phyloP scores from a whole-genome alignment of 2,888 invertebrate species.

The Dermolepida albohirtum region DNA sequence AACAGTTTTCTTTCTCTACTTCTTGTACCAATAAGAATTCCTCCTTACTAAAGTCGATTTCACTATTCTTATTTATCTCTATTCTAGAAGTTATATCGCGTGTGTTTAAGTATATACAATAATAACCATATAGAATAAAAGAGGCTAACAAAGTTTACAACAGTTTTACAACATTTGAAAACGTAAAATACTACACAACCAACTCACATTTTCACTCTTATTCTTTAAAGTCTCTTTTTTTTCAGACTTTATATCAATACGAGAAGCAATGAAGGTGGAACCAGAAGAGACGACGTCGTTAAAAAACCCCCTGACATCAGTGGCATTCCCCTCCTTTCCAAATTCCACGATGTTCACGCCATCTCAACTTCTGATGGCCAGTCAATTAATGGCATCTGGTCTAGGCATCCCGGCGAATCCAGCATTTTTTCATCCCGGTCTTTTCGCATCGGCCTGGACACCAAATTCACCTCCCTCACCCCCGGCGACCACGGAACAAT shows the following conservation, averaged over 20 bases:
- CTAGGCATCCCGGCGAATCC: constrained; percentile 70
- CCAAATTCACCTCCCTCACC: constrained; percentile 67
- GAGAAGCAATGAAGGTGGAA: constrained; percentile 66
- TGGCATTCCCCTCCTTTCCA: constrained; percentile 68
- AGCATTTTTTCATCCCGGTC: constrained; percentile 73
- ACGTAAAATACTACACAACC: too few relatives aligned
- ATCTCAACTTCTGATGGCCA: constrained; percentile 67
- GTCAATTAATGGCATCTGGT: constrained; percentile 69
- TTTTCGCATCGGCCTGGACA: constrained; percentile 68
- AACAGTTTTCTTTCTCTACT: too few relatives aligned
- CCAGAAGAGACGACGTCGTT: constrained; percentile 70
- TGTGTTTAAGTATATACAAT: too few relatives aligned
- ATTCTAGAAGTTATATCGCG: too few relatives aligned
- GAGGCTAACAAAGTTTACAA: too few relatives aligned
- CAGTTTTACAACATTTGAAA: too few relatives aligned
- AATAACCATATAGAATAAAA: too few relatives aligned
- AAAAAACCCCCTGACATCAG: constrained; percentile 69
- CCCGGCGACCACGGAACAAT: constrained; percentile 66
- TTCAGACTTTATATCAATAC: constrained; percentile 59
- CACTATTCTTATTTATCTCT: too few relatives aligned
- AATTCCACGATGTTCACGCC: constrained; percentile 66
- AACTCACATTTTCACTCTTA: too few relatives aligned
- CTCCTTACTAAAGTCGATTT: too few relatives aligned
- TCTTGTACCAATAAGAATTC: too few relatives aligned
- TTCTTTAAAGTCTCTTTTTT: constrained; percentile 46